Evolutionary conservation across 2,888 invertebrate genomes (phyloP), one percentile per base, ranked within the genome.

Genomic region (Lathronympha strigana): DNA sequence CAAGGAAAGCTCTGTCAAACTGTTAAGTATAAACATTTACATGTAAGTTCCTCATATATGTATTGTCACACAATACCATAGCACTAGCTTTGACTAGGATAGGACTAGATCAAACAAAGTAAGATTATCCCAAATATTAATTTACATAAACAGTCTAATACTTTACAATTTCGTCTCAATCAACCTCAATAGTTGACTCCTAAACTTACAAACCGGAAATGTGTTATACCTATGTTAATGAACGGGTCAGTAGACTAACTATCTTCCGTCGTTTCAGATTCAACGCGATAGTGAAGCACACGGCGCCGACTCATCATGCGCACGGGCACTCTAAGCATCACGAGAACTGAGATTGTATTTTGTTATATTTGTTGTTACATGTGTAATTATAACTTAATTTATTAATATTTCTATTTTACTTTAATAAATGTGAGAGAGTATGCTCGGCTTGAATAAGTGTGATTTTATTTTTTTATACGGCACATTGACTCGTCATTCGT

Each of bases 201-300:
- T 5, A 4, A 36, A 40, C 17, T 21, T 5, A 25, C 5, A 11
- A 19, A 13, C 43, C 17, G 28, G 28, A 55, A 43, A 43, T 40
- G 13, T 25, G 4, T 1, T 40, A 2, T 5, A 11, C 23, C n/a
- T 9, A 43, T 43, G 1, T 36, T 54, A 54, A 15, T 54, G 11
- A 40, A 6, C 3, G 0, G 25, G 31, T 40, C 33, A 61, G 53
- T 45, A 13, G 43, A 53, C 1, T 67, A 50, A 58, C 33, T n/a
- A 15, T 33, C 43, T 36, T 43, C 15, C 71, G 73, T 47, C 62
- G 53, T 77, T 74, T 15, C 79, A 94, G 94, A 68, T 94, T 94
- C 76, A 93, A 92, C 72, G 94, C 94, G 0, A 83, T 93, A 1
- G 93, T 94, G 5, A 94, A 93, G 70, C 93, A 93, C 70, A 86